A percentile compares a stretch with the other conserved stretches of the same genome.
Evolutionary conservation across 2,797 vertebrate species (phyloP).

Genomic region (Scolopax rusticola): DNA sequence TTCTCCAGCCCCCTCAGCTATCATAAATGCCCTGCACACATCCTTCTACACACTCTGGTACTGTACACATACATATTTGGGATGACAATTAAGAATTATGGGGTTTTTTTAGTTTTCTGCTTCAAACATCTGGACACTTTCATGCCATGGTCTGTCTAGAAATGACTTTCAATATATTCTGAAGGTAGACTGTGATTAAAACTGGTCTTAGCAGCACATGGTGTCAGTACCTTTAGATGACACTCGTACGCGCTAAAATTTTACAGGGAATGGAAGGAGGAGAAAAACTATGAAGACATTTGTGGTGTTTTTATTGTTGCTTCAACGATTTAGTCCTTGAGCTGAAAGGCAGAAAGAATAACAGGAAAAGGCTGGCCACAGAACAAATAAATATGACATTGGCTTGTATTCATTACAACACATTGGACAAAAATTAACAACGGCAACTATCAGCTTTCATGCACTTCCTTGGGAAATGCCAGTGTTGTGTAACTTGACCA

Average conservation of each 20-base stretch:
- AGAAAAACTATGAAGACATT: neutral
- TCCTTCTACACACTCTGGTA: neutral
- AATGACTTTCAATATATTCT: neutral
- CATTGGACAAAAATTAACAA: conserved; percentile 48
- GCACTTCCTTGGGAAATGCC: conserved; percentile 13
- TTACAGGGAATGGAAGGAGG: neutral
- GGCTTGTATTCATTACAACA: conserved; percentile 26
- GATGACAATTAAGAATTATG: neutral
- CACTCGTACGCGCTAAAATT: neutral
- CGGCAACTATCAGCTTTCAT: conserved; percentile 34
- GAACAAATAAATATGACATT: conserved; percentile 26
- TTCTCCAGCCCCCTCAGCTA: neutral
- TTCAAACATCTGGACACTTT: neutral
- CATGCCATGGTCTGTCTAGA: neutral
- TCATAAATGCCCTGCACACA: neutral
- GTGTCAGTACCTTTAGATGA: neutral
- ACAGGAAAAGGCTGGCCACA: conserved; percentile 20
- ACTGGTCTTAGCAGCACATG: neutral
- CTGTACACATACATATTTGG: neutral
- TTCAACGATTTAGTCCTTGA: neutral
- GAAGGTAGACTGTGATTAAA: neutral
- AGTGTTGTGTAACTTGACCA: conserved; percentile 51
- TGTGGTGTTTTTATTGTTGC: neutral
- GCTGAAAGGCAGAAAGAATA: conserved; percentile 28
- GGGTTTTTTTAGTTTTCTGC: neutral